Evolutionary conservation across 2,113 vertebrate species (phyloP).

Genomic region (Notiomystis cincta): DNA sequence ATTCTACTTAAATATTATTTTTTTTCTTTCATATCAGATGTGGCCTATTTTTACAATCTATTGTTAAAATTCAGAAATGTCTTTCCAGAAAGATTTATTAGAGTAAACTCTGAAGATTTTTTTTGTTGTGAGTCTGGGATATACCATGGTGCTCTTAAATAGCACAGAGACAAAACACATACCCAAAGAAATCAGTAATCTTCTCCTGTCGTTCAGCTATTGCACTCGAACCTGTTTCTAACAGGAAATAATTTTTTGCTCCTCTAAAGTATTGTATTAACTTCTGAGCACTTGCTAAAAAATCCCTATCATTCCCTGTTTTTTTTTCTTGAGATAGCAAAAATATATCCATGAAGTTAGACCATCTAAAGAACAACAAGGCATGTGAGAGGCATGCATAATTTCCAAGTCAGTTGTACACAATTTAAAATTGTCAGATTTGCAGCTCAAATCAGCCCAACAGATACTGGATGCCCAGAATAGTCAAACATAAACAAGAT

Average conservation of each 20-base stretch:
- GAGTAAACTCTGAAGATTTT: not conserved
- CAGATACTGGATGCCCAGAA: not conserved
- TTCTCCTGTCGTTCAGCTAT: not conserved
- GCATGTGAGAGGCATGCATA: not conserved
- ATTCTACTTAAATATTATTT: not conserved
- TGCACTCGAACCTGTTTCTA: slow-evolving; percentile 10
- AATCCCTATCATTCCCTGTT: not conserved
- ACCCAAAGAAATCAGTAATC: not conserved
- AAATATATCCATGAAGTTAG: slow-evolving; percentile 8
- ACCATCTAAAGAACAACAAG: not conserved
- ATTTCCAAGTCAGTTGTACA: not conserved
- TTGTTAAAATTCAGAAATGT: not conserved
- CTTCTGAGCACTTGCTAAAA: slow-evolving; percentile 15
- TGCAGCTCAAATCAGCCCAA: not conserved
- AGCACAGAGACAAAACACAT: not conserved
- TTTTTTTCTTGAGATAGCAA: slow-evolving; percentile 11
- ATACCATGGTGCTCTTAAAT: not conserved
- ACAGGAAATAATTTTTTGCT: not conserved
- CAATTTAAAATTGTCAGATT: slow-evolving; percentile 6
- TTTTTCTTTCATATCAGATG: not conserved
- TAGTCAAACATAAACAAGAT: not conserved
- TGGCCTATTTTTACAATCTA: not conserved
- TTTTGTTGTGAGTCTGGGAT: not conserved
- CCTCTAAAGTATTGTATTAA: slow-evolving; percentile 40
- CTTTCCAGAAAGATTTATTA: not conserved